These are phyloP conservation scores for Lutjanus campechanus DNA, from an alignment of 2,797 vertebrate species.

Conservation along the genomic window DNA sequence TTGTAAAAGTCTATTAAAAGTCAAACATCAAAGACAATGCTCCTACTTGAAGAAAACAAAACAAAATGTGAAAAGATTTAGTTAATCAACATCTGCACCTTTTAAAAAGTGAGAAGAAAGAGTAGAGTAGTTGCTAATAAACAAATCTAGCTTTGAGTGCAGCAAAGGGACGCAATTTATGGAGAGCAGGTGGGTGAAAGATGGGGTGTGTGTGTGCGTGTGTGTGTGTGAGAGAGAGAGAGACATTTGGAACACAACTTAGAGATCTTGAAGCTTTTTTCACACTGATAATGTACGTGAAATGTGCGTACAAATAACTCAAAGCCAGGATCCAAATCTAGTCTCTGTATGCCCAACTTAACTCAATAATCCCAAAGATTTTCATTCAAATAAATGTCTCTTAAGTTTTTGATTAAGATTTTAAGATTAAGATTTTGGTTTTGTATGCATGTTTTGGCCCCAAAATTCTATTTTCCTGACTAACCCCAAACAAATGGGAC, in stretches of 20 bases:
- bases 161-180: background rate
- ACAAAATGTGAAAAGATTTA: background rate
- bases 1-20: background rate
- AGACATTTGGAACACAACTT: constrained; percentile 31
- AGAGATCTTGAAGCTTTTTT: constrained; percentile 37
- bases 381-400: too few species aligned
- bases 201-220: background rate
- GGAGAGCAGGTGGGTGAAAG: constrained; percentile 17
- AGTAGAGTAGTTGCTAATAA: background rate
- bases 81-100: background rate
- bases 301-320: background rate
- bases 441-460: too few species aligned
- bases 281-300: background rate
- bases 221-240: background rate
- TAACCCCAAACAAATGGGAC: too few species aligned
- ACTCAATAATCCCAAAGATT: too few species aligned
- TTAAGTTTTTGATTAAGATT: too few species aligned
- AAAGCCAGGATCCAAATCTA: constrained; percentile 1
- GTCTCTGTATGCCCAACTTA: background rate
- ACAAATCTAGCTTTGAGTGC: background rate
- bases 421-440: too few species aligned
- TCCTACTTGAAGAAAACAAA: background rate
- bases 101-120: background rate
- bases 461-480: too few species aligned
- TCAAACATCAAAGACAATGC: background rate